Evolutionary conservation across 53 echinoderm and acorn worm genomes (phyloP).

Genomic region (Luidia sarsii): DNA sequence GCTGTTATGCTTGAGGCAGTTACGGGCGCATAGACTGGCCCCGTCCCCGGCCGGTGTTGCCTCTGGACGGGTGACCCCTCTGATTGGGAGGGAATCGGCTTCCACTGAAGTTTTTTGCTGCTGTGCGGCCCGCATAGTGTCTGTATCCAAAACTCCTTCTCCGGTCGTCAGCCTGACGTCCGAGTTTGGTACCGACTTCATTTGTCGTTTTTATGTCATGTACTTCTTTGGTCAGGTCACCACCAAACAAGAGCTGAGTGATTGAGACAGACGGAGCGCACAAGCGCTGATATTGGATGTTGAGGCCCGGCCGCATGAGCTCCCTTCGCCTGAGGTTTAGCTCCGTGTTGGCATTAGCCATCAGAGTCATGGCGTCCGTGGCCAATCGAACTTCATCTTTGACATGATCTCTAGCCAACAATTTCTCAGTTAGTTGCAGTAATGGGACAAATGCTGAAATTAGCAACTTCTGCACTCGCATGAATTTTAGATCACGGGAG

Average conservation of each 20-base stretch:
- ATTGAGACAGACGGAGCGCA: conserved; percentile 35
- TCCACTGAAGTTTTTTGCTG: too few species aligned
- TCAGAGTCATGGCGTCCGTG: conserved; percentile 6
- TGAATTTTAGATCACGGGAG: background rate
- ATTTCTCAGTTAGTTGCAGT: conserved; percentile 15
- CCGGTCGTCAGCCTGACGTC: too few species aligned
- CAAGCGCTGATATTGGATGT: too few species aligned
- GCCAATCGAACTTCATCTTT: too few species aligned
- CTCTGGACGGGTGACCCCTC: background rate
- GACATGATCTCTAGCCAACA: background rate
- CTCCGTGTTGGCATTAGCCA: conserved; percentile 39
- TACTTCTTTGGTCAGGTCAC: conserved; percentile 22
- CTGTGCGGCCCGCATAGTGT: too few species aligned
- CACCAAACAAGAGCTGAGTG: conserved; percentile 31
- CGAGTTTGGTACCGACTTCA: too few species aligned
- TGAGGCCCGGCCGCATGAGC: too few species aligned
- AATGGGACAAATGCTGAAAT: background rate
- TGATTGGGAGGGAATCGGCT: background rate
- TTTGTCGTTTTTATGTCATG: too few species aligned
- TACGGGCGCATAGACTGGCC: too few species aligned
- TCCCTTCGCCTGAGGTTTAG: too few species aligned
- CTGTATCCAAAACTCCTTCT: too few species aligned
- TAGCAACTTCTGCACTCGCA: conserved; percentile 5
- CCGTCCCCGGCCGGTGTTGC: conserved; percentile 6
- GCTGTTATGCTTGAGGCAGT: too few species aligned